phyloP scores from a whole-genome alignment of 2,888 invertebrate species.

The Malthinus seriepunctatus region DNA sequence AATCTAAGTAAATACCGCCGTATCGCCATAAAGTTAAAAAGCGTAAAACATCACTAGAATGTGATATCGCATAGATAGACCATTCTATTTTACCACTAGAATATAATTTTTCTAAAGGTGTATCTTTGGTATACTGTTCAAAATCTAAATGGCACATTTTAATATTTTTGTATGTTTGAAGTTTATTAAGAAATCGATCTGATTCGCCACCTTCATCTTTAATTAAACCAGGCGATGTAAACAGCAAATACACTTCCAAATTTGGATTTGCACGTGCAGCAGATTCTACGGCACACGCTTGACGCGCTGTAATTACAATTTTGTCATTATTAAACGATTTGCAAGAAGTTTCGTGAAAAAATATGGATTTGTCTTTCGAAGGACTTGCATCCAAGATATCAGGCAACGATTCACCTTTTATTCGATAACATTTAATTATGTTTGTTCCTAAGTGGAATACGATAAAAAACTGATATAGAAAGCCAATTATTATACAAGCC shows the following conservation, averaged over 20 bases:
- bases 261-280: conserved; percentile 65
- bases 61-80: conserved; percentile 62
- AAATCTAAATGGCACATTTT: conserved; percentile 58
- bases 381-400: conserved; percentile 46
- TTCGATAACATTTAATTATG: conserved; percentile 44
- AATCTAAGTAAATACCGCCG: conserved; percentile 77
- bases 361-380: conserved; percentile 58
- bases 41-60: conserved; percentile 68
- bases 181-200: conserved; percentile 48
- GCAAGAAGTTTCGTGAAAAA: conserved; percentile 71
- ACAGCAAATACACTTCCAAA: conserved; percentile 61
- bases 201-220: conserved; percentile 34
- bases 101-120: conserved; percentile 63
- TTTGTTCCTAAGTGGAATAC: conserved; percentile 11
- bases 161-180: conserved; percentile 58
- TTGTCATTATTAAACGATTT: conserved; percentile 50
- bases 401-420: conserved; percentile 38
- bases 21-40: conserved; percentile 73
- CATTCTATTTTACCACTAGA: conserved; percentile 54
- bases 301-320: conserved; percentile 58
- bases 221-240: conserved; percentile 54
- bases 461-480: conserved; percentile 6
- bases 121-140: conserved; percentile 57
- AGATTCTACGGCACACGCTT: conserved; percentile 72
- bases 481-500: neutral